Evolutionary conservation across 2,888 invertebrate species (phyloP), one percentile per base, ranked within the genome.

Genomic region (Apotomis betuletana): DNA sequence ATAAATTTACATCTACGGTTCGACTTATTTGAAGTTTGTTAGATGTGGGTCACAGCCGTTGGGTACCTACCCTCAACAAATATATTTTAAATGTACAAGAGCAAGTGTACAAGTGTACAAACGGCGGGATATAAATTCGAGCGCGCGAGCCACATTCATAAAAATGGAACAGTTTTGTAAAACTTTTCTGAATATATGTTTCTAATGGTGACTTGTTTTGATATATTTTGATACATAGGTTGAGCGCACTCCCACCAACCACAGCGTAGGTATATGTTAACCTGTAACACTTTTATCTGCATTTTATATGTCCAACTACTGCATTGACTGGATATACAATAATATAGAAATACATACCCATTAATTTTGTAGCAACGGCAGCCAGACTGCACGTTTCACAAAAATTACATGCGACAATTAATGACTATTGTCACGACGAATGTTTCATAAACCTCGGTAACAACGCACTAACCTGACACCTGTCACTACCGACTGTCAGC

Each of bases 111-210:
- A 55, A 65, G 57, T 57, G n/a, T 65, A 65, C 65, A 65, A 57
- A 71, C 71, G 61, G 46, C 61, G 55, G 62, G 51, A 62, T 54
- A 67, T 67, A 71, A 67, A 71, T 71, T 71, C 55, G 44, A 46
- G 58, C 68, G 63, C 9, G 64, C 63, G 63, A 52, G 52, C 62
- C 71, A 55, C 61, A 61, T 63, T 72, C 72, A 63, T 63, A 72
- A 68, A 72, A 67, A 62, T 68, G 68, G 58, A 63, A 57, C 71
- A 68, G 72, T 70, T 70, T 64, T 70, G 67, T 65, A 68, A 68
- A 68, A 72, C 67, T 72, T 72, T 62, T 27, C 54, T 58, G 61
- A 72, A 72, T 72, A 67, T 72, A 72, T 72, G 67, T 58, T 63
- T 54, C 58, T 58, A 72, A 63, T 58, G 70, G 55, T 71, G 61